A percentile compares a stretch with the other conserved stretches of the same genome.
Evolutionary conservation across 2,888 invertebrate genomes (phyloP).

Genomic region (Dioctria rufipes): DNA sequence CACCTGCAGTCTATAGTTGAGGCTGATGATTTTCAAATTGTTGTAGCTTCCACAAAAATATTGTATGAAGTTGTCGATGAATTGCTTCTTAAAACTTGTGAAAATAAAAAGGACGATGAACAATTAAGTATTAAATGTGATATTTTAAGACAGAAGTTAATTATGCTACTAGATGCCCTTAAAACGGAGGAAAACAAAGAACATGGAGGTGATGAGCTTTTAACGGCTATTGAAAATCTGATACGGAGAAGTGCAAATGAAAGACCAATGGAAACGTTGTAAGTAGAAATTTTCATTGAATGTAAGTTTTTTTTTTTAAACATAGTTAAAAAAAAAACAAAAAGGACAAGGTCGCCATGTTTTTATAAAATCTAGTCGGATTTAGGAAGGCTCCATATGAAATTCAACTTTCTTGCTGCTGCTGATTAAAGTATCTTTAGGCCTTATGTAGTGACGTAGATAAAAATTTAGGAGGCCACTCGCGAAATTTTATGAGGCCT

Average conservation of each 20-base stretch:
- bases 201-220: slow-evolving; percentile 68
- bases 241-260: slow-evolving; percentile 63
- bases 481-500: no score
- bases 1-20: slow-evolving; percentile 91
- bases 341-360: no score
- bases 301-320: no score
- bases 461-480: no score
- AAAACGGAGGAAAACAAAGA: slow-evolving; percentile 77
- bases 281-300: slow-evolving; percentile 18
- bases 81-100: slow-evolving; percentile 77
- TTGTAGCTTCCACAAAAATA: slow-evolving; percentile 81
- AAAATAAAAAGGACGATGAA: slow-evolving; percentile 76
- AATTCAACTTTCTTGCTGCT: no score
- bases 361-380: no score
- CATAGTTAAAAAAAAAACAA: no score
- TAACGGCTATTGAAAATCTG: slow-evolving; percentile 66
- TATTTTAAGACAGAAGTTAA: slow-evolving; percentile 81
- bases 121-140: slow-evolving; percentile 79
- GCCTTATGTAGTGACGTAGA: no score
- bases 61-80: slow-evolving; percentile 87
- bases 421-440: no score
- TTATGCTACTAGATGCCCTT: slow-evolving; percentile 80
- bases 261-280: slow-evolving; percentile 26
- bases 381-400: no score
- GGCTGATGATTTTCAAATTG: slow-evolving; percentile 81